Base-by-base conservation (phyloP, 2,888 invertebrate genomes). In the Anoncus sp. region DNA sequence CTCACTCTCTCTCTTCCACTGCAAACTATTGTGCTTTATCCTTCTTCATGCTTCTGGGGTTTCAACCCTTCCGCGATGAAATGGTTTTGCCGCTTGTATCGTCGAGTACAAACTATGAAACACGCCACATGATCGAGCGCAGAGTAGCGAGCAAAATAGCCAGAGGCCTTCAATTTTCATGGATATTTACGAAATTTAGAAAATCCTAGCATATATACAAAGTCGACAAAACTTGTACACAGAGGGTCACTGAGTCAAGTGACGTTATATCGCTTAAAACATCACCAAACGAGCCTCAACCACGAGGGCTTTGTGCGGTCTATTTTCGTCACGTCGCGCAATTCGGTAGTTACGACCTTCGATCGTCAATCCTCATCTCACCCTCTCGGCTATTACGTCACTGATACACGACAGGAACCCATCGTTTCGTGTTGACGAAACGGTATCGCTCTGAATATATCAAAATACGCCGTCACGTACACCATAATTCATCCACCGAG, bases 241-340 rank as follows among this genome's bases (percentile, higher is more conserved):
- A 55, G 3, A 16, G 14, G 38, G 38, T 38, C 35, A 38, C 20
- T 22, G 16, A 3, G 20, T 14, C 18, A 18, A 38, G 38, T 38
- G 24, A 18, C 24, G 18, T 60, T 35, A 24, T 31, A 49, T 45
- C 38, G 35, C 4, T n/a, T 49, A 45, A 12, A 20, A 20, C 45
- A 22, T 18, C 55, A 7, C 20, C 35, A 24, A 51, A 59, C 38
- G 38, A 43, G 35, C 57, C 20, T 38, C 10, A 69, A 24, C 16
- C 9, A 22, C 20, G 57, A 18, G 14, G 22, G 57, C 2, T 2
- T 59, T 7, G 20, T 27, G 22, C 14, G 22, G 49, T 66, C 57
- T 66, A 53, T 73, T 73, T 66, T 20, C 31, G 66, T 59, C 57
- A 73, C 31, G 51, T 73, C 43, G 65, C 57, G 65, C 65, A 59